Conservation (phyloP, 2,797 vertebrate genomes). For the Cercopithecus petaurista region DNA sequence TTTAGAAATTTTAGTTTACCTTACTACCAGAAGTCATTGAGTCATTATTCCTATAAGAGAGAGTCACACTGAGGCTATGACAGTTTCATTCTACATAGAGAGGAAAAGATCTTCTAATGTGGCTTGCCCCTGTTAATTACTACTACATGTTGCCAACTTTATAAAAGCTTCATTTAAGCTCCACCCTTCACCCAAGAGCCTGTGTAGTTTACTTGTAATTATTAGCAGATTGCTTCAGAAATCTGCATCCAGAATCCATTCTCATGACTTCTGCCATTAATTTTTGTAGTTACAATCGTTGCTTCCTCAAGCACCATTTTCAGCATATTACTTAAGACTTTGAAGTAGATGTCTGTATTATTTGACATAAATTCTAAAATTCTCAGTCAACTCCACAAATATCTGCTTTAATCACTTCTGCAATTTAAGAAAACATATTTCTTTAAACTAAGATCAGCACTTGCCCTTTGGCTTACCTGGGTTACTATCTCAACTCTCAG, state of each 20-base stretch:
- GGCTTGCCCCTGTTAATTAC: neutral
- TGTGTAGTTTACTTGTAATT: neutral
- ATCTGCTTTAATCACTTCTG: neutral
- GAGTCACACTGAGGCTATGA: neutral
- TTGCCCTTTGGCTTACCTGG: neutral
- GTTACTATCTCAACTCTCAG: fast-evolving
- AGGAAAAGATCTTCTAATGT: neutral
- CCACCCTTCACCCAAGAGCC: neutral
- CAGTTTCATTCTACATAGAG: fast-evolving
- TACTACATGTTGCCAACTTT: neutral
- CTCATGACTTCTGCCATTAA: neutral
- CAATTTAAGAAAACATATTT: neutral
- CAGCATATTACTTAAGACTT: neutral
- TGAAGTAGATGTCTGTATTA: neutral
- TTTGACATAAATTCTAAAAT: neutral
- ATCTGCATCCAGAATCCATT: neutral
- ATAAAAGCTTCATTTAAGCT: neutral
- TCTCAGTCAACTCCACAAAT: neutral
- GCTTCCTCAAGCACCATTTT: neutral
- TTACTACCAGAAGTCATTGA: neutral
- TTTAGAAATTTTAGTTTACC: neutral
- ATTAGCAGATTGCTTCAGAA: neutral
- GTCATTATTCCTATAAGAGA: neutral
- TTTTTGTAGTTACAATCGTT: neutral
- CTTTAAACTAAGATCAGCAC: neutral